Evolutionary conservation across 2,113 vertebrate species (phyloP).

Genomic region (Vireo altiloquus): DNA sequence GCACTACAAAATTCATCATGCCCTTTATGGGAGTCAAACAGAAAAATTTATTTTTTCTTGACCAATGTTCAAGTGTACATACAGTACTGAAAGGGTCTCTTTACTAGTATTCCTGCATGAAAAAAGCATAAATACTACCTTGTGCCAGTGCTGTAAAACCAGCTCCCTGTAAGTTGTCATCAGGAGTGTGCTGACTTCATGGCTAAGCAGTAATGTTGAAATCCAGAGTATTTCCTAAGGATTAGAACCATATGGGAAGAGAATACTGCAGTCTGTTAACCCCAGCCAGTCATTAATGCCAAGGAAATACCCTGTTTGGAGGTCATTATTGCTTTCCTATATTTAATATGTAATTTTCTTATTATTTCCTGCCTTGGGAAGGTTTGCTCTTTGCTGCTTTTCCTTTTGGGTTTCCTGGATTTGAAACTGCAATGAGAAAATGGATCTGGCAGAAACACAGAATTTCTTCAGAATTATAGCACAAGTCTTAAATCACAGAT

Average conservation of each 20-base stretch:
- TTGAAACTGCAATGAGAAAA: neutral
- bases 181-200: neutral
- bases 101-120: neutral
- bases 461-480: neutral
- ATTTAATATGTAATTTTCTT: neutral
- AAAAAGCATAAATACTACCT: neutral
- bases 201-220: neutral
- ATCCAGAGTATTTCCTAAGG: neutral
- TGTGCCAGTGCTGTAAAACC: neutral
- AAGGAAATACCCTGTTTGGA: neutral
- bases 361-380: neutral
- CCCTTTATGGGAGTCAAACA: neutral
- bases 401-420: neutral
- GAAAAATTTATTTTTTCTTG: neutral
- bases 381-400: neutral
- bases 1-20: neutral
- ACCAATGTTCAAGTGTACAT: neutral
- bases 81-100: neutral
- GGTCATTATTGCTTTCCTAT: neutral
- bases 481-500: neutral
- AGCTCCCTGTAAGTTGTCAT: neutral
- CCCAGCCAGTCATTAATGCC: neutral
- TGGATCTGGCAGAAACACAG: neutral
- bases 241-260: neutral
- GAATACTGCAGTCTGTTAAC: neutral